Percentiles rank a stretch among this genome's conserved stretches.
phyloP scores from a whole-genome alignment of 2,113 vertebrate genomes.

The Rallus limicola region DNA sequence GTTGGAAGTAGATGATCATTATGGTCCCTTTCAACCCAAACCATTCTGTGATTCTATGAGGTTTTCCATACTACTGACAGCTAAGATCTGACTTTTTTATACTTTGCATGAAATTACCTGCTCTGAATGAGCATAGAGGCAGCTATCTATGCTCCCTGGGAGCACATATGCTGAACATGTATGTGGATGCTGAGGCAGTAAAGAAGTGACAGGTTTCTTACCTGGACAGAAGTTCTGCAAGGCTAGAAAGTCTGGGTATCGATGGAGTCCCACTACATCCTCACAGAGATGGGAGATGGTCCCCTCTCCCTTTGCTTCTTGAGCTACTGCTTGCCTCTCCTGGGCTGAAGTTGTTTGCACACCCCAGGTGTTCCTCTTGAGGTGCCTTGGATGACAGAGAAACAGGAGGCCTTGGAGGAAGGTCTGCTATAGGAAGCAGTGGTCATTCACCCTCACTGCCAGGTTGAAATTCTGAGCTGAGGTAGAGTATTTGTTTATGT shows the following conservation, averaged over 20 bases:
- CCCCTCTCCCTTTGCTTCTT: not conserved
- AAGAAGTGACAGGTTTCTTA: not conserved
- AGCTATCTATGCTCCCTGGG: not conserved
- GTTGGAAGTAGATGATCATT: no score
- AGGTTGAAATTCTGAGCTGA: not conserved
- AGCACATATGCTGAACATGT: not conserved
- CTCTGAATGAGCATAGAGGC: not conserved
- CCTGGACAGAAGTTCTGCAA: not conserved
- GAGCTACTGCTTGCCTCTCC: not conserved
- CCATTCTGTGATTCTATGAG: not conserved
- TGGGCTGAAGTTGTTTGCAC: fast-evolving
- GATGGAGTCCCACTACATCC: fast-evolving
- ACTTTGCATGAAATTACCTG: not conserved
- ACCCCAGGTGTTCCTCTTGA: not conserved
- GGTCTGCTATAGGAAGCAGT: not conserved
- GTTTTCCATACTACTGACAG: not conserved
- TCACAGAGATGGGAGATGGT: fast-evolving
- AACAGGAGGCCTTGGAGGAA: not conserved
- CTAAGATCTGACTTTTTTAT: not conserved
- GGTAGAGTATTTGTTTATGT: not conserved
- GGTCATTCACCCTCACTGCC: not conserved
- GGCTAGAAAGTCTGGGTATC: not conserved
- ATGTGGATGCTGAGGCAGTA: not conserved
- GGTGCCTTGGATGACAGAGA: not conserved
- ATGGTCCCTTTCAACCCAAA: no score